phyloP scores from a whole-genome alignment of 92 coral and sea anemone genomes.

The Heteractis magnifica region DNA sequence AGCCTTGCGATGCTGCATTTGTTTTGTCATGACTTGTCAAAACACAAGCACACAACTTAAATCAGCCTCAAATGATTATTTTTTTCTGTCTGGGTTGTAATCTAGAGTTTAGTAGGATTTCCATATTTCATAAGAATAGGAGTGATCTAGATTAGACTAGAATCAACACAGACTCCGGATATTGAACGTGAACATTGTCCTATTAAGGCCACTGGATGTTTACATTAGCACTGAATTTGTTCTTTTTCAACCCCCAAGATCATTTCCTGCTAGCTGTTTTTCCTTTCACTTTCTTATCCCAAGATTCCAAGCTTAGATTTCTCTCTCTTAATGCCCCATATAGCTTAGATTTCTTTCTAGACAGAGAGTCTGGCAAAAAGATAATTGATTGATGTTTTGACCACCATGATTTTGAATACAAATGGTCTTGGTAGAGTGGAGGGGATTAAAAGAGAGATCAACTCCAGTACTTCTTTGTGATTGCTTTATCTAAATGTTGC shows the following conservation, averaged over 20 bases:
- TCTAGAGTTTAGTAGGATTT: background rate
- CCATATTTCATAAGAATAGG: background rate
- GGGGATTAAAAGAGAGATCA: background rate
- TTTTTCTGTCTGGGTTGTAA: conserved; percentile 7
- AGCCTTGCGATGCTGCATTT: background rate
- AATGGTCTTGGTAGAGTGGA: background rate
- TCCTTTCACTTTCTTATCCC: background rate
- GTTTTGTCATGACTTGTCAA: background rate
- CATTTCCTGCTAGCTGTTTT: background rate
- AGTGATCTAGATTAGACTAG: background rate
- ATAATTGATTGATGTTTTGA: background rate
- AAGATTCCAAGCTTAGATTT: background rate
- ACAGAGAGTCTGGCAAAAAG: background rate
- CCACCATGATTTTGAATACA: background rate
- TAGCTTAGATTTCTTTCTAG: background rate
- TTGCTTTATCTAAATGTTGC: background rate
- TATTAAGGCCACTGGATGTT: background rate
- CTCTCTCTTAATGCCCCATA: background rate
- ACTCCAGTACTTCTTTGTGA: background rate
- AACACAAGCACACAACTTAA: background rate
- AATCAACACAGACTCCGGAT: conserved; percentile 10
- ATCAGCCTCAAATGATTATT: background rate
- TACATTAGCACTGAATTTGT: conserved; percentile 1
- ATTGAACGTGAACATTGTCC: background rate
- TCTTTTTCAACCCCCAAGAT: background rate